Base-by-base conservation (phyloP, 2,888 invertebrate genomes). In the Steinernema carpocapsae region DNA sequence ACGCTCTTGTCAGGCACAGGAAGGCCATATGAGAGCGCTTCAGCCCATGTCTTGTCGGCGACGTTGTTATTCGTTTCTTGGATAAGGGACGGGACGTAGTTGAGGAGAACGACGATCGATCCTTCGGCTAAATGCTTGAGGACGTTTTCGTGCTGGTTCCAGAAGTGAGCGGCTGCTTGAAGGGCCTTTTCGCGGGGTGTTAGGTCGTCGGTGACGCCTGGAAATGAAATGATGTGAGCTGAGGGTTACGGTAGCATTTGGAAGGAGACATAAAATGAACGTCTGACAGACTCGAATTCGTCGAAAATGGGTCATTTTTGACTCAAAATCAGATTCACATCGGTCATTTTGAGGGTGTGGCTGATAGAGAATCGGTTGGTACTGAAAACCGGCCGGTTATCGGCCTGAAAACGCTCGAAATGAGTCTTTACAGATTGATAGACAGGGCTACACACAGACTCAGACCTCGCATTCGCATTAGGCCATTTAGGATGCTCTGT, bases 141-240 rank as follows among this genome's bases (percentile, higher is more conserved):
- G 19, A 64, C 32, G 1, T 6, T 17, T 29, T 64, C 64, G 32
- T 64, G 29, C 32, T 64, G 64, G 29, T 64, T 29, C 64, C 64
- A 64, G 17, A 32, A 64, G 37, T 64, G 19, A 1, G 64, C 37
- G 4, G 64, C 37, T 17, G 29, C 1, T 12, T 10, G 24, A 3
- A 64, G 37, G 1, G 64, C 64, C 19, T 64, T 64, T 32, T 64
- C 64, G 14, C 64, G 29, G 17, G 32, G 12, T 17, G 64, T 12
- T 1, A 64, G 1, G 19, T 32, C 64, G 14, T 64, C 64, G 32
- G 37, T 7, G 26, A 6, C 2, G 29, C 64, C 64, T 64, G 29
- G 17, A 64, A 26, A 24, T 7, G 48, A 37, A 37, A 10, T 37
- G 37, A 10, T 6, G 3, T 37, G 10, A 10, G 37, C 37, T n/a